Conservation (phyloP, 1,140 invertebrate species). For the Leptonema lineaticorne region DNA sequence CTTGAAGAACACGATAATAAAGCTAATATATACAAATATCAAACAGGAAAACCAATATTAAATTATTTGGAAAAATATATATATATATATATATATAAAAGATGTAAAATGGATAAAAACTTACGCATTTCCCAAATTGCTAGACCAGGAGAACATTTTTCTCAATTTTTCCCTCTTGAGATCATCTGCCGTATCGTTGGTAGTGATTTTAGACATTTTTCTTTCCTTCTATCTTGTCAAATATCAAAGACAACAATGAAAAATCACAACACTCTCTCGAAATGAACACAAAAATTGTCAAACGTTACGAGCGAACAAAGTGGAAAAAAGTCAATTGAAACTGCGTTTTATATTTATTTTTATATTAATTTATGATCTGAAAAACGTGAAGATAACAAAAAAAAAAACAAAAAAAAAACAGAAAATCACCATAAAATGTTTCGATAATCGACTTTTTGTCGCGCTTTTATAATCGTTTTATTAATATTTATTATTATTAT, state of each 20-base stretch:
- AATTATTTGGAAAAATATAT: no score
- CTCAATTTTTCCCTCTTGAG: slow-evolving; percentile 27
- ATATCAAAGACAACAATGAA: slow-evolving; percentile 7
- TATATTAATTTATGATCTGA: not conserved
- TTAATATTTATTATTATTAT: no score
- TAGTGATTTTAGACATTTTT: slow-evolving; percentile 1
- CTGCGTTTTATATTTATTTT: no score
- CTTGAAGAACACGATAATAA: no score
- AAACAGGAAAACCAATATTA: no score
- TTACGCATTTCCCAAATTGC: slow-evolving; percentile 17
- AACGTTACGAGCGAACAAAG: no score
- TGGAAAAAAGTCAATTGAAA: no score
- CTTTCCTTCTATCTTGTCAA: not conserved
- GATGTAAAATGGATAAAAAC: no score
- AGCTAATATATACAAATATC: no score
- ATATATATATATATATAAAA: no score
- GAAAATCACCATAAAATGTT: not conserved
- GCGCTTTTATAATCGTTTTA: no score
- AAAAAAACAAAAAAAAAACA: not conserved
- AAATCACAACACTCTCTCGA: not conserved
- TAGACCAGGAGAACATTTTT: slow-evolving; percentile 36
- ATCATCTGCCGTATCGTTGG: not conserved
- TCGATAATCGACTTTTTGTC: no score
- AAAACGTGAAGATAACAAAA: not conserved
- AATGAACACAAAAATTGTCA: not conserved